Conservation (phyloP, 2,113 vertebrate species). For the Amphiprion ocellaris region DNA sequence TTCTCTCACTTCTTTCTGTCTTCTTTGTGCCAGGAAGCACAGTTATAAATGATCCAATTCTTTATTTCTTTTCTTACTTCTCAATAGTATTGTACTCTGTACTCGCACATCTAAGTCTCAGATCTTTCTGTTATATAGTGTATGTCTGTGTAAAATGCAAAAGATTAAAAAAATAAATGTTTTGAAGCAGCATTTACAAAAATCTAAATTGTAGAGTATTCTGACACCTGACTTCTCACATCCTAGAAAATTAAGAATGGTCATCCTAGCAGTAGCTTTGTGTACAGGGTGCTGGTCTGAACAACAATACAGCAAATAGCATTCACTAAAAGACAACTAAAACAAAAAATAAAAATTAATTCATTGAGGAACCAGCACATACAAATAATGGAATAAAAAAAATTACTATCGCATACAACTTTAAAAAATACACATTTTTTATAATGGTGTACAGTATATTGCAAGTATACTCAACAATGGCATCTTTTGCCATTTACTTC, state of each 20-base stretch:
- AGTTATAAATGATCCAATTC: constrained; percentile 41
- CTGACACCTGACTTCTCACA: neutral
- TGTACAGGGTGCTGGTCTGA: no score
- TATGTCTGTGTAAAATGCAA: constrained; percentile 69
- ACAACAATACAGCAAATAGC: no score
- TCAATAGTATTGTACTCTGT: constrained; percentile 57
- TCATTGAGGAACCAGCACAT: no score
- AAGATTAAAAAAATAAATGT: constrained; percentile 84
- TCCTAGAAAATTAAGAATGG: neutral
- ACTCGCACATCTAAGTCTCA: constrained; percentile 59
- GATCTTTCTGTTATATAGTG: constrained; percentile 67
- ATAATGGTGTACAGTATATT: no score
- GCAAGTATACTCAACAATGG: no score
- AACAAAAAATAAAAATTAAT: no score
- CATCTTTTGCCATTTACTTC: no score
- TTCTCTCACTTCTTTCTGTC: constrained; percentile 50
- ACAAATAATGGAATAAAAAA: no score
- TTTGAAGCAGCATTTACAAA: constrained; percentile 80
- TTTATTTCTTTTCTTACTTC: constrained; percentile 56
- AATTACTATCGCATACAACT: no score
- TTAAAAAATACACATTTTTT: no score
- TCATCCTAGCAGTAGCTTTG: no score
- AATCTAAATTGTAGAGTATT: constrained; percentile 12
- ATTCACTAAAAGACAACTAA: no score
- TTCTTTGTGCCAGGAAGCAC: constrained; percentile 57